Evolutionary conservation across 2,888 invertebrate genomes (phyloP), one percentile per base, ranked within the genome.

Genomic region (Sinodicranocentrus sp.): DNA sequence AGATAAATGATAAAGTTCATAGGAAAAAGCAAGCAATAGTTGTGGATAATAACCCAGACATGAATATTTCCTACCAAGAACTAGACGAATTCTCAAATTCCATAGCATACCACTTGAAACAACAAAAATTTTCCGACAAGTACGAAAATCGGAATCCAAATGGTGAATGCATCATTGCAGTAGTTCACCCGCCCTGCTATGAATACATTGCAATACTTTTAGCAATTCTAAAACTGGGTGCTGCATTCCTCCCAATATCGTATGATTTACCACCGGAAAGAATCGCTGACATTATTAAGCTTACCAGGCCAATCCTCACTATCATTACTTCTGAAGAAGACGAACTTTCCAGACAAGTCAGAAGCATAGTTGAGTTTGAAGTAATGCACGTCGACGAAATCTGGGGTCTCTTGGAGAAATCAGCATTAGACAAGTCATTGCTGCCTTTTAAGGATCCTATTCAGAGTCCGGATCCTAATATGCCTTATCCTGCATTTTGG

Each of bases 131-230:
- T 44, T 5, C 43, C 2, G 28, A 1, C 1, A 1, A 43, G 0
- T 83, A 72, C 43, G 76, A 44, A 15, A 82, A 76, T 5, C 39
- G 65, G 0, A 86, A 87, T 67, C 86, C 87, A 3, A 77, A 84
- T 13, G 83, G 80, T 10, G 86, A 87, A 25, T 10, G 84, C 1
- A 25, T 87, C n/a, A 80, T 87, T 57, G 82, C 79, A 0, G 67
- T 87, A n/a, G 82, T 82, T 26, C 71, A 82, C 1, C 86, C 87
- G 0, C 39, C 82, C 0, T 85, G 86, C 17, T 86, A 86, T 15
- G 83, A 84, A 70, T 75, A 82, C 52, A 59, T 82, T 15, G 65
- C 77, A 0, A 13, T 86, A 2, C 43, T 88, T 2, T 70, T 86
- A 13, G 78, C 84, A 1, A 59, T 85, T 1, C 43, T 85, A 1